phyloP scores from a whole-genome alignment of 2,888 invertebrate species.

The Drosophila robusta region DNA sequence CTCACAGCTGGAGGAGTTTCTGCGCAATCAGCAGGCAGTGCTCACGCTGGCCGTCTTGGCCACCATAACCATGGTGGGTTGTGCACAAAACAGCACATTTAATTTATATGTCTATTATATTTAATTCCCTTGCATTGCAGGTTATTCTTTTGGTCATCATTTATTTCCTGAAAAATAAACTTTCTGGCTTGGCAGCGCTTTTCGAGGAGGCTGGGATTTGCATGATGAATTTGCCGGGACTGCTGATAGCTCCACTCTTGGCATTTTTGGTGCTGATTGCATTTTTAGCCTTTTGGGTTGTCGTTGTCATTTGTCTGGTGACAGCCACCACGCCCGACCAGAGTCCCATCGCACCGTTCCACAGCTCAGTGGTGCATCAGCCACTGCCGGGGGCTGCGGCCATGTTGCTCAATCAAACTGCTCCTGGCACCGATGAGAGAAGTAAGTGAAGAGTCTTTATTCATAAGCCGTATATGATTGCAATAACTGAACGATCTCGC shows the following conservation, averaged over 20 bases:
- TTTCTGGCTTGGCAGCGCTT: conserved; percentile 92
- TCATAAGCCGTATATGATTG: neutral
- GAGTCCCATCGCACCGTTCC: conserved; percentile 84
- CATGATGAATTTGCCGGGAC: conserved; percentile 92
- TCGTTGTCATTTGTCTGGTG: conserved; percentile 91
- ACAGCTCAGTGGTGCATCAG: conserved; percentile 66
- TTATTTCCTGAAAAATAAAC: conserved; percentile 91
- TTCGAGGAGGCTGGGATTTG: conserved; percentile 96
- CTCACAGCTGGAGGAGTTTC: conserved; percentile 89
- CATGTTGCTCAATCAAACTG: conserved; percentile 57
- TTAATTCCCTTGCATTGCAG: conserved; percentile 85
- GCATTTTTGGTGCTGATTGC: conserved; percentile 92
- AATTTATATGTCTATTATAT: neutral
- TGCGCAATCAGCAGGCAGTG: conserved; percentile 94
- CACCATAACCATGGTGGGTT: conserved; percentile 92
- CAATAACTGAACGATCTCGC: neutral
- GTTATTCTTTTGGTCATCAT: conserved; percentile 90
- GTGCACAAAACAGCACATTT: neutral
- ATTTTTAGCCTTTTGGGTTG: conserved; percentile 94
- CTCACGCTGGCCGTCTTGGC: conserved; percentile 93
- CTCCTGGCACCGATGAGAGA: conserved; percentile 68
- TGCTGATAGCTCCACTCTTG: conserved; percentile 93
- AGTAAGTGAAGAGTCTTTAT: conserved; percentile 61
- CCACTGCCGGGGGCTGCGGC: conserved; percentile 36
- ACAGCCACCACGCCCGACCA: conserved; percentile 91